Conservation (phyloP, 2,113 vertebrate genomes). For the Suricata suricatta region DNA sequence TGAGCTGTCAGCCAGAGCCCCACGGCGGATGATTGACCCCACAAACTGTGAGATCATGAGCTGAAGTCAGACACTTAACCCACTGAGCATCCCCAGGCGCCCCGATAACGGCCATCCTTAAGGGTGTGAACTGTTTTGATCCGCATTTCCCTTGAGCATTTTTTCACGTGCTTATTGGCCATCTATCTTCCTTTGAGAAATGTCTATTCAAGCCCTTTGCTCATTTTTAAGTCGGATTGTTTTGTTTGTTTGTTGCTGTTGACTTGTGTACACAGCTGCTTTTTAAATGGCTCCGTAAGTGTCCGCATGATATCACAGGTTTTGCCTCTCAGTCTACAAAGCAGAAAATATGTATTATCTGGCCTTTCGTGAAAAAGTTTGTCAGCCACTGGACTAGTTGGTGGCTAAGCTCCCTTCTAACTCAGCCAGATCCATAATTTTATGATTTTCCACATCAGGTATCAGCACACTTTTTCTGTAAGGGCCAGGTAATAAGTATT, state of each 20-base stretch:
- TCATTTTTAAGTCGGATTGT: background rate
- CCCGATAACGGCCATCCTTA: too few species aligned
- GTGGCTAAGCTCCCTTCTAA: background rate
- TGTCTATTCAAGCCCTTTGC: background rate
- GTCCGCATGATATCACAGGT: background rate
- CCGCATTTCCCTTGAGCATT: background rate
- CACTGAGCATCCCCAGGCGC: background rate
- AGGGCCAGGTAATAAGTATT: background rate
- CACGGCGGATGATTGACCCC: background rate
- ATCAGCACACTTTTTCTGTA: background rate
- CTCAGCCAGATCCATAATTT: background rate
- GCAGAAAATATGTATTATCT: background rate
- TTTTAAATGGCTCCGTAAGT: background rate
- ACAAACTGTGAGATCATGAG: background rate
- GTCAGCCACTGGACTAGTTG: background rate
- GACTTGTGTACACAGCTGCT: background rate
- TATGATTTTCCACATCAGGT: background rate
- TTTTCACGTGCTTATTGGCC: background rate
- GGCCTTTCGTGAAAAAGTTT: background rate
- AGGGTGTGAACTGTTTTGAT: background rate
- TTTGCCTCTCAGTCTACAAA: background rate
- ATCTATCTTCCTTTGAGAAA: background rate
- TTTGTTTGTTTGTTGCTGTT: background rate
- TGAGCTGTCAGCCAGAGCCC: background rate
- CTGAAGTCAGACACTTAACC: background rate